phyloP scores from a whole-genome alignment of 2,797 vertebrate species.

The Discoglossus pictus region DNA sequence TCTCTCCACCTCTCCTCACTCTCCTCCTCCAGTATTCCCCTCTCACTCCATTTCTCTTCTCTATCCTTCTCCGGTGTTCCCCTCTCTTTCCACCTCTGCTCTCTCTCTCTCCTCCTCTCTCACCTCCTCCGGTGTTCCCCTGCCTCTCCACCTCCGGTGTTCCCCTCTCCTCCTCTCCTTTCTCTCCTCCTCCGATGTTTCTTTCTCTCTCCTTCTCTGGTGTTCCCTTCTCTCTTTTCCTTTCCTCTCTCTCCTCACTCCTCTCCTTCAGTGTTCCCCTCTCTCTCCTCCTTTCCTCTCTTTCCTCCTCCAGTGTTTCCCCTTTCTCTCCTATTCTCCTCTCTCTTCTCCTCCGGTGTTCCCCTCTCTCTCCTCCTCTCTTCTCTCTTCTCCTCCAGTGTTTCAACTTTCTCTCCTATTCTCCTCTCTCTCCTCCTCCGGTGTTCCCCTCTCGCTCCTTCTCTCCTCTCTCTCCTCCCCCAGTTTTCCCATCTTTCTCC shows the following conservation, averaged over 20 bases:
- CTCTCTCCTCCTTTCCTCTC: not conserved
- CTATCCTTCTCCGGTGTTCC: too few species aligned
- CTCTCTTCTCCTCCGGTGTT: too few species aligned
- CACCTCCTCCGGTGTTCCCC: too few species aligned
- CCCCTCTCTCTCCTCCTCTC: not conserved
- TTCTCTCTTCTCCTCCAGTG: too few species aligned
- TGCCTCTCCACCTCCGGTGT: too few species aligned
- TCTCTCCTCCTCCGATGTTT: not conserved
- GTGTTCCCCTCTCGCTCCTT: not conserved
- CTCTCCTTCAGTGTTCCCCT: not conserved
- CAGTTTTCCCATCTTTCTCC: not conserved
- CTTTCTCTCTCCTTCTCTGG: not conserved
- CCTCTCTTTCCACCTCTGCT: too few species aligned
- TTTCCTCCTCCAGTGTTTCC: too few species aligned
- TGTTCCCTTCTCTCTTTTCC: not conserved
- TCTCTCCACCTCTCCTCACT: too few species aligned
- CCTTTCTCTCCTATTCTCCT: not conserved
- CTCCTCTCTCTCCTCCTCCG: not conserved
- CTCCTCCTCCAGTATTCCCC: too few species aligned
- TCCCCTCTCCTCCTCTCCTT: not conserved
- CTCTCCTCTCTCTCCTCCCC: not conserved
- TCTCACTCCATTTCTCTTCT: too few species aligned
- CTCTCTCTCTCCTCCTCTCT: too few species aligned
- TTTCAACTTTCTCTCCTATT: not conserved
- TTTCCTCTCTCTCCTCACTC: not conserved